A percentile compares a stretch with the other conserved stretches of the same genome.
Evolutionary conservation across 1,140 invertebrate species (phyloP).

Genomic region (Telenomus remus): DNA sequence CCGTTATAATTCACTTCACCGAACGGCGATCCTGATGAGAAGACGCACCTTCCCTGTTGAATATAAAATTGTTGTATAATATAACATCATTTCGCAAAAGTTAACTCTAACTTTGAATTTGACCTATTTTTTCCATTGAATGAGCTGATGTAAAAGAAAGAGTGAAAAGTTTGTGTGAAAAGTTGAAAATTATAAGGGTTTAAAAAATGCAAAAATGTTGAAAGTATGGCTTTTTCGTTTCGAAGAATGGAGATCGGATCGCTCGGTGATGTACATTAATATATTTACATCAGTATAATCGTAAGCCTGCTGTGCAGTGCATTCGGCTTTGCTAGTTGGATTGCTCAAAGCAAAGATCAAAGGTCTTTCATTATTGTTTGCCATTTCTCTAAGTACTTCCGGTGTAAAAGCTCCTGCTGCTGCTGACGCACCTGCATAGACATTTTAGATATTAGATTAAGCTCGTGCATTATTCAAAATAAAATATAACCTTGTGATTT

Average conservation of each 20-base stretch:
- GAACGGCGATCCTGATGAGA: constrained; percentile 95
- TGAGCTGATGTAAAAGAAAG: no score
- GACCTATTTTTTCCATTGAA: no score
- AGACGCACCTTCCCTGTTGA: constrained; percentile 88
- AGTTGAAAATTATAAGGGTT: no score
- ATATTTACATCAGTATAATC: constrained; percentile 85
- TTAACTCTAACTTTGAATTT: background rate
- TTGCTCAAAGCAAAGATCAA: constrained; percentile 97
- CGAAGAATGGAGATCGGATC: no score
- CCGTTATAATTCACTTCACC: constrained; percentile 85
- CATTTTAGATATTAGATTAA: constrained; percentile 43
- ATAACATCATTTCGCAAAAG: background rate
- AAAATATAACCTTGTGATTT: constrained; percentile 21
- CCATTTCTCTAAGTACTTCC: constrained; percentile 90
- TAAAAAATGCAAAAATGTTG: no score
- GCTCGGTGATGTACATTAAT: no score
- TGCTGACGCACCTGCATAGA: constrained; percentile 87
- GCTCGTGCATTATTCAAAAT: constrained; percentile 44
- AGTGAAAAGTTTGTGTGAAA: no score
- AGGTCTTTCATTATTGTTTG: constrained; percentile 88
- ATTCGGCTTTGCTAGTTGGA: constrained; percentile 96
- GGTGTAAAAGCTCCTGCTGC: constrained; percentile 91
- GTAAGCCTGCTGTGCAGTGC: constrained; percentile 95
- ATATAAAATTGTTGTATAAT: constrained; percentile 18
- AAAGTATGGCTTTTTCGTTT: no score